Evolutionary conservation across 2,888 invertebrate species (phyloP).

Genomic region (Falcaria lacertinaria): DNA sequence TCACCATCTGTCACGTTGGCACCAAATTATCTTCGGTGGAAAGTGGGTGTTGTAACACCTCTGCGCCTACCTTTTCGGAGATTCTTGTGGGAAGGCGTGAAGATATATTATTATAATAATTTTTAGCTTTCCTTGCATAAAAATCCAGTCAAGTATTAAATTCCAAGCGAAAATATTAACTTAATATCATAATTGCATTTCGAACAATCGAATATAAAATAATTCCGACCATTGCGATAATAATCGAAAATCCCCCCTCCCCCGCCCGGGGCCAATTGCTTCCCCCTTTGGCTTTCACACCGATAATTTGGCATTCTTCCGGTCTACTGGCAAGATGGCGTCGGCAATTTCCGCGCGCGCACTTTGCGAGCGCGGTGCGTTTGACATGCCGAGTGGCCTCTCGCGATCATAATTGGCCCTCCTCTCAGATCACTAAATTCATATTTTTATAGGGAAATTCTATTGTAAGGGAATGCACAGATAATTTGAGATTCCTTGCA

Average conservation of each 20-base stretch:
- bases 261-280: not conserved
- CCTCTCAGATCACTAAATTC: constrained; percentile 11
- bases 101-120: too few relatives aligned
- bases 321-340: constrained; percentile 46
- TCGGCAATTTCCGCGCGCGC: constrained; percentile 52
- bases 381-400: constrained; percentile 36
- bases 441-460: constrained; percentile 2
- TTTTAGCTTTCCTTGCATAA: too few relatives aligned
- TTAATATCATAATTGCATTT: not conserved
- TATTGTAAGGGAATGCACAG: not conserved
- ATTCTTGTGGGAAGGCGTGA: too few relatives aligned
- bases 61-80: too few relatives aligned
- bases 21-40: too few relatives aligned
- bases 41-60: too few relatives aligned
- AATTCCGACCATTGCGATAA: constrained; percentile 4
- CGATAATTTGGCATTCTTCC: constrained; percentile 51
- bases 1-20: too few relatives aligned
- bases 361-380: constrained; percentile 42
- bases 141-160: too few relatives aligned
- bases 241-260: constrained; percentile 5
- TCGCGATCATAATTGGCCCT: constrained; percentile 35
- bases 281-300: constrained; percentile 4
- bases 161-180: too few relatives aligned
- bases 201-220: constrained; percentile 16
- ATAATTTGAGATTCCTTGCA: not conserved